phyloP scores from a whole-genome alignment of 35 echinoderm and acorn worm genomes.

The Ophioderma brevispina region DNA sequence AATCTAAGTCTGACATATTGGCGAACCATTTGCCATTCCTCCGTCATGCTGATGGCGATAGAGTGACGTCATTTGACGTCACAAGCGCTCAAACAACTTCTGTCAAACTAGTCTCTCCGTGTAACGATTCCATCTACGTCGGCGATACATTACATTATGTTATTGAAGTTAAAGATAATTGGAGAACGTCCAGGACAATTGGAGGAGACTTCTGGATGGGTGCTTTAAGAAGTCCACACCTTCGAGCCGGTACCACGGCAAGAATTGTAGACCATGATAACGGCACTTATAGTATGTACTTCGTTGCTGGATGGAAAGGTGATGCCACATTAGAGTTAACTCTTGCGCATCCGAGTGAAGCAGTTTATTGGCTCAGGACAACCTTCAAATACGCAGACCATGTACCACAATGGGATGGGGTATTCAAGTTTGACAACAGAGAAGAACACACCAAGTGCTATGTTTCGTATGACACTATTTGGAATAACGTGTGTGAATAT shows the following conservation, averaged over 20 bases:
- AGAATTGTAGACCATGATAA: slow-evolving; percentile 51
- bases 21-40: background rate
- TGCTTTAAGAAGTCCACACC: background rate
- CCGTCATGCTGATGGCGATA: background rate
- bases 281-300: slow-evolving; percentile 69
- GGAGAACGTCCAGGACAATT: background rate
- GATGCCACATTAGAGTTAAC: slow-evolving; percentile 2
- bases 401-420: background rate
- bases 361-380: slow-evolving; percentile 3
- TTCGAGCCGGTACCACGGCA: slow-evolving; percentile 18
- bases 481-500: background rate
- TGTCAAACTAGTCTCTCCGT: background rate
- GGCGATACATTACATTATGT: slow-evolving; percentile 21
- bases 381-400: background rate
- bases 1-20: background rate
- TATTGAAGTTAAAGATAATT: background rate
- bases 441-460: background rate
- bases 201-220: slow-evolving; percentile 34
- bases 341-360: slow-evolving; percentile 58
- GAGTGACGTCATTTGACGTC: background rate
- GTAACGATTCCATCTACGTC: background rate
- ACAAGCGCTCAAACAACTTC: background rate
- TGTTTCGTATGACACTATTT: background rate
- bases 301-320: slow-evolving; percentile 52
- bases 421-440: background rate